Percentiles rank a stretch among this genome's conserved stretches.
Evolutionary conservation across 2,113 vertebrate genomes (phyloP).

Genomic region (Mustela nigripes): DNA sequence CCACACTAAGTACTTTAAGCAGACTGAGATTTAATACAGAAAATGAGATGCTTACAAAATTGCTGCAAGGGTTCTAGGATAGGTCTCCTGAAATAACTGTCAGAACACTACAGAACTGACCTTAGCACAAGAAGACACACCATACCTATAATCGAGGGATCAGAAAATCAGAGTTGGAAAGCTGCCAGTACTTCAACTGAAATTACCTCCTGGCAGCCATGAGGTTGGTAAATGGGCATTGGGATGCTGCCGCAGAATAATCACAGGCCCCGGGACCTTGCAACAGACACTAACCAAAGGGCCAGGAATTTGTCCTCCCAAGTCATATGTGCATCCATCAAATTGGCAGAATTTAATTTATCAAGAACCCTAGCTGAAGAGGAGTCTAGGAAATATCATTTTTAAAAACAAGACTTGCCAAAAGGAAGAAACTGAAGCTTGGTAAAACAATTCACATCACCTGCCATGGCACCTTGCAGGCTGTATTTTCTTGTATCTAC

Average conservation of each 20-base stretch:
- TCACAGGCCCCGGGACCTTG: neutral
- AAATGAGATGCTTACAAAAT: constrained; percentile 16
- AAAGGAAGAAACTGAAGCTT: neutral
- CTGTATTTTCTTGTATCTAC: neutral
- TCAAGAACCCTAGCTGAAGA: neutral
- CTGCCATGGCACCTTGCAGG: neutral
- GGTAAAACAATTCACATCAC: neutral
- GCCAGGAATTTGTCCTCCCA: neutral
- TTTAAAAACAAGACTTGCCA: neutral
- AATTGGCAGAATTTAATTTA: neutral
- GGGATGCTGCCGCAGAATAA: neutral
- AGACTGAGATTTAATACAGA: constrained; percentile 39
- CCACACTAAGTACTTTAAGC: neutral
- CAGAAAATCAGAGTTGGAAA: neutral
- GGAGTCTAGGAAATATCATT: neutral
- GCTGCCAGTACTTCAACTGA: neutral
- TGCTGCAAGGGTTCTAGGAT: neutral
- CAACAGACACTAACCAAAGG: neutral
- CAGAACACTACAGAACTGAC: neutral
- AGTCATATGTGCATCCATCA: neutral
- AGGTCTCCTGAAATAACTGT: neutral
- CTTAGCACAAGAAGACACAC: neutral
- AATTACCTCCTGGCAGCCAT: neutral
- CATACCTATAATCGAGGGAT: neutral
- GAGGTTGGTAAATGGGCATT: neutral